These are phyloP conservation scores for Thumatha senex DNA, from an alignment of 2,888 invertebrate species.

Conservation along the genomic window DNA sequence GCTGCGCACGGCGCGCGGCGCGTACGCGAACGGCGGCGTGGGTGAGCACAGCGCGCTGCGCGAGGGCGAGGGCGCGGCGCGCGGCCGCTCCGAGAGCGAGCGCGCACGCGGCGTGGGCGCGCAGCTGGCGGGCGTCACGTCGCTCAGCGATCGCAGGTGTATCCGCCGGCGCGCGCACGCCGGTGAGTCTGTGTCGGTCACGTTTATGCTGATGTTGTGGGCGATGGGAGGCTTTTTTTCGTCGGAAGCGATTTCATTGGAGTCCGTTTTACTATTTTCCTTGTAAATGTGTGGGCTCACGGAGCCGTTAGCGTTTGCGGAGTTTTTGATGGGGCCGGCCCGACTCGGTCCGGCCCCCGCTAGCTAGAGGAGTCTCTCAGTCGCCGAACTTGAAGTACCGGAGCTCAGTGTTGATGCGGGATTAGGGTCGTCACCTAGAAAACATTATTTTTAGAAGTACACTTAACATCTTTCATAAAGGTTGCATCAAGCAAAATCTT, in stretches of 20 bases:
- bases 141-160: constrained; percentile 75
- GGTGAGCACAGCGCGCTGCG: constrained; percentile 44
- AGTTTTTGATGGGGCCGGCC: constrained; percentile 80
- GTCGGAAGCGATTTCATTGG: constrained; percentile 40
- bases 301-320: constrained; percentile 50
- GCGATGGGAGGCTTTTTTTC: constrained; percentile 42
- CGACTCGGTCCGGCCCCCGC: constrained; percentile 85
- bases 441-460: not conserved
- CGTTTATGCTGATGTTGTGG: constrained; percentile 73
- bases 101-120: constrained; percentile 63
- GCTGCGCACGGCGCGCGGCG: constrained; percentile 45
- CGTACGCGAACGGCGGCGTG: constrained; percentile 21
- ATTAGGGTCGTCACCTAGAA: constrained; percentile 79
- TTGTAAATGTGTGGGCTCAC: constrained; percentile 51
- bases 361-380: constrained; percentile 91
- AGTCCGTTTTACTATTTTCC: constrained; percentile 47
- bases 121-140: constrained; percentile 73
- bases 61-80: constrained; percentile 49
- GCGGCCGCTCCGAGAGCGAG: constrained; percentile 71
- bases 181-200: constrained; percentile 74
- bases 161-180: constrained; percentile 65
- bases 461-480: not conserved
- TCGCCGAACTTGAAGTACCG: constrained; percentile 87
- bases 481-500: no score
- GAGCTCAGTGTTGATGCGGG: constrained; percentile 84